These are phyloP conservation scores for Okapia johnstoni DNA, from an alignment of 2,113 vertebrate genomes.

Conservation along the genomic window DNA sequence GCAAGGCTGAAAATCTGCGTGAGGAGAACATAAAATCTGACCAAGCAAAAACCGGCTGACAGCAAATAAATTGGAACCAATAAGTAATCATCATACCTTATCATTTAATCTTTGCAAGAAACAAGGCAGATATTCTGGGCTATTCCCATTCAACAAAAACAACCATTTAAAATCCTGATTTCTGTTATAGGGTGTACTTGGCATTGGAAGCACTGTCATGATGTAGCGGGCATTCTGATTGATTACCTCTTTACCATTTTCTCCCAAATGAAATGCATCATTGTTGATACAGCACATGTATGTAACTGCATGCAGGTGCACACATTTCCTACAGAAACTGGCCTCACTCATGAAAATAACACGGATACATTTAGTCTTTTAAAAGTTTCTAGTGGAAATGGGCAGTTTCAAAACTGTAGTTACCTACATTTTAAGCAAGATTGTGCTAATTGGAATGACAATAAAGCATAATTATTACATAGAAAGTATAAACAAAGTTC, in stretches of 20 bases:
- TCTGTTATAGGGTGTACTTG: not conserved
- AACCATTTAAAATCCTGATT: conserved; percentile 15
- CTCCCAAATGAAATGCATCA: conserved; percentile 38
- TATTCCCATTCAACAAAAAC: not conserved
- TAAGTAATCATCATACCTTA: conserved; percentile 64
- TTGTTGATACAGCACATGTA: not conserved
- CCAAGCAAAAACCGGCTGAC: conserved; percentile 59
- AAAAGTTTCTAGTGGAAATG: not conserved
- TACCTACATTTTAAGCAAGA: not conserved
- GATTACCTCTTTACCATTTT: not conserved
- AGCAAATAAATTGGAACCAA: conserved; percentile 71
- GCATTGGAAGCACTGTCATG: not conserved
- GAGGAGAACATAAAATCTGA: conserved; percentile 53
- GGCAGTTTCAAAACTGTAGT: not conserved
- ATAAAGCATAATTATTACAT: not conserved
- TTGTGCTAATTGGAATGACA: not conserved
- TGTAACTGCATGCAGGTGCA: rapidly evolving
- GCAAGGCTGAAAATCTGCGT: conserved; percentile 1
- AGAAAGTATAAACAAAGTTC: not conserved
- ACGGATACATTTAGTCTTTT: not conserved
- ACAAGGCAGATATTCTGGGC: conserved; percentile 40
- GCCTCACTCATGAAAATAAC: not conserved
- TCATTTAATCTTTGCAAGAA: conserved; percentile 61
- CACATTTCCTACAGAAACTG: not conserved
- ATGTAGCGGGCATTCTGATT: conserved; percentile 29